Conservation (phyloP, 2,113 vertebrate genomes). For the Hippolais icterina region DNA sequence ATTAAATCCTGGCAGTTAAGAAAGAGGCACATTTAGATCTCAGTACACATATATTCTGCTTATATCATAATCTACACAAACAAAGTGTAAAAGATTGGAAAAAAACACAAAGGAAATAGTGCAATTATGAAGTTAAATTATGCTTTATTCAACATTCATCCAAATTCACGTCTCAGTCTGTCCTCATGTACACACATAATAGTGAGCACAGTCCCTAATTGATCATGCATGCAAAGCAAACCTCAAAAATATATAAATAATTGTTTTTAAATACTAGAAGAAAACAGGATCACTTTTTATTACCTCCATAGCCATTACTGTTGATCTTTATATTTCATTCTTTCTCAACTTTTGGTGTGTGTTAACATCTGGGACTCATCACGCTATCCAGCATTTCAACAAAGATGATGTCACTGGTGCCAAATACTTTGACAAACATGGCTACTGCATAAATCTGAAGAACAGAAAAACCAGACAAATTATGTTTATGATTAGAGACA, state of each 20-base stretch:
- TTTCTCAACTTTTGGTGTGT: neutral
- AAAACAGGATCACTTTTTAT: neutral
- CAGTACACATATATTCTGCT: neutral
- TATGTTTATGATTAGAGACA: neutral
- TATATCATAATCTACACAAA: neutral
- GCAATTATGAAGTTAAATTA: neutral
- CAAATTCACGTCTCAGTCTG: neutral
- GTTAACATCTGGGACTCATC: constrained; percentile 66
- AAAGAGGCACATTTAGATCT: neutral
- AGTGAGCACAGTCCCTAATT: neutral
- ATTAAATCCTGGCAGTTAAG: constrained; percentile 25
- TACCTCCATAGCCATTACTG: neutral
- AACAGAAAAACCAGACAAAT: constrained; percentile 26
- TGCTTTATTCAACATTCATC: neutral
- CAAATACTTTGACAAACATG: constrained; percentile 47
- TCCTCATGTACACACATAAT: neutral
- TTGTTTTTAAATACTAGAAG: neutral
- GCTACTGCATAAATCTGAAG: constrained; percentile 52
- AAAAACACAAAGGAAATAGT: neutral
- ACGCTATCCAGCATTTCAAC: neutral
- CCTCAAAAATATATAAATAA: neutral
- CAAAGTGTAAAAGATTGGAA: neutral
- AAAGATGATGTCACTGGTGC: constrained; percentile 44
- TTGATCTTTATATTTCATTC: neutral
- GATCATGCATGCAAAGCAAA: constrained; percentile 1